A percentile compares a stretch with the other conserved stretches of the same genome.
These are phyloP conservation scores for Rotaria sp. DNA, from an alignment of 2,888 invertebrate genomes.

Conservation along the genomic window DNA sequence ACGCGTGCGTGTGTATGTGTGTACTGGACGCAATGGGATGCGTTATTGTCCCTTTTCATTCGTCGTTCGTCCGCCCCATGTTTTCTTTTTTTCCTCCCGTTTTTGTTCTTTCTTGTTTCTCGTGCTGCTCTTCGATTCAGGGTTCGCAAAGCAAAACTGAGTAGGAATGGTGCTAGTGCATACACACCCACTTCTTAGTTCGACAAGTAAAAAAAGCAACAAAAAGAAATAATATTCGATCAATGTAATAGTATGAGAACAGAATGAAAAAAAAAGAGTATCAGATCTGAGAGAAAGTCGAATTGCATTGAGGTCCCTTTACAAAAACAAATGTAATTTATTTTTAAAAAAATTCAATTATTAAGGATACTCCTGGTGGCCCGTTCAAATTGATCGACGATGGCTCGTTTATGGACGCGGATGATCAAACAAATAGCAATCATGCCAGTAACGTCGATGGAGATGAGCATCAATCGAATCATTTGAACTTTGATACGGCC, in stretches of 20 bases:
- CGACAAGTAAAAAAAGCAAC: not conserved
- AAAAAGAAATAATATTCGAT: not conserved
- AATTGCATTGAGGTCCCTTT: too few species aligned
- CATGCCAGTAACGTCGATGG: slow-evolving; percentile 15
- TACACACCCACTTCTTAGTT: not conserved
- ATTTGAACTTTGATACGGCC: slow-evolving; percentile 14
- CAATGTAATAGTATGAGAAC: not conserved
- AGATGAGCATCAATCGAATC: slow-evolving; percentile 8
- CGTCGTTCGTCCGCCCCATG: not conserved
- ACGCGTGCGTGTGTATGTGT: slow-evolving; percentile 3
- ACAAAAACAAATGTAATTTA: too few species aligned
- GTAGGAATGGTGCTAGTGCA: not conserved
- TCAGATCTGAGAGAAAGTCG: not conserved
- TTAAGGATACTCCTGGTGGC: not conserved
- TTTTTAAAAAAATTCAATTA: not conserved
- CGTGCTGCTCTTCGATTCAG: not conserved
- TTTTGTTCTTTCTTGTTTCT: slow-evolving; percentile 4
- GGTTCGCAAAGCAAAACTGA: not conserved
- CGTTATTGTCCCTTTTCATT: slow-evolving; percentile 27
- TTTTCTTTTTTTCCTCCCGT: not conserved
- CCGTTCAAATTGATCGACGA: slow-evolving; percentile 12
- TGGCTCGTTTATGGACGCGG: not conserved
- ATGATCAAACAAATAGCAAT: slow-evolving; percentile 22
- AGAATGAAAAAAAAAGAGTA: not conserved
- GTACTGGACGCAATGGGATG: slow-evolving; percentile 12